These are phyloP conservation scores for Botrylloides violaceus DNA, from an alignment of 23 tunicate genomes.

Conservation along the genomic window DNA sequence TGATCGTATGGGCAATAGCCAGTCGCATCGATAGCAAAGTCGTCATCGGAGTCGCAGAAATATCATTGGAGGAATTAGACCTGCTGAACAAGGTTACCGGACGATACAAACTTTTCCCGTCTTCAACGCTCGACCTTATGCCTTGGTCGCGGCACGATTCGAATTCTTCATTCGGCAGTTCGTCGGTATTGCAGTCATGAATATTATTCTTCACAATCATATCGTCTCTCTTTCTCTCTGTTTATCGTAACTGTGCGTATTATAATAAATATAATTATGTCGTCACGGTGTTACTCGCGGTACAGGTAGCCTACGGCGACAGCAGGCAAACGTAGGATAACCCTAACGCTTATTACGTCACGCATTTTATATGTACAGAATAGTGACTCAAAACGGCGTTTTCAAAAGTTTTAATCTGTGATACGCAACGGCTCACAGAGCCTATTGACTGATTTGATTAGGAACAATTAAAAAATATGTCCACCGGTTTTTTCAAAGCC, in stretches of 20 bases:
- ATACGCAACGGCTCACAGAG: too few species aligned
- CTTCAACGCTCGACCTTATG: slow-evolving; percentile 34
- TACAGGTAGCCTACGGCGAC: not conserved
- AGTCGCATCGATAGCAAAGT: slow-evolving; percentile 86
- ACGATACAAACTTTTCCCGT: slow-evolving; percentile 76
- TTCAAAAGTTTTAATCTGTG: too few species aligned
- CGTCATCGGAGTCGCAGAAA: slow-evolving; percentile 81
- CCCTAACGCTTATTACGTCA: too few species aligned
- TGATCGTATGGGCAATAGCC: slow-evolving; percentile 79
- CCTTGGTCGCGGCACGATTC: slow-evolving; percentile 12
- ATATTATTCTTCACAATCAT: not conserved
- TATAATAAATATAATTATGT: not conserved
- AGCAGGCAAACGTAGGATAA: too few species aligned
- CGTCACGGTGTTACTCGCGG: not conserved
- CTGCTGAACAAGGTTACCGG: slow-evolving; percentile 29
- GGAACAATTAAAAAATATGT: too few species aligned
- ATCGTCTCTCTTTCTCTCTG: not conserved
- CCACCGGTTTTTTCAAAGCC: too few species aligned
- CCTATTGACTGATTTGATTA: too few species aligned
- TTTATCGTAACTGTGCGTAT: not conserved
- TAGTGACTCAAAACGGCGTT: too few species aligned
- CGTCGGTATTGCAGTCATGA: not conserved
- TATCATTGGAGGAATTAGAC: slow-evolving; percentile 42
- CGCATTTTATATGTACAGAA: too few species aligned
- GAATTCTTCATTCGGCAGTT: slow-evolving; percentile 18